These are phyloP conservation scores for Dinomys branickii DNA, from an alignment of 2,113 vertebrate species.

Conservation along the genomic window DNA sequence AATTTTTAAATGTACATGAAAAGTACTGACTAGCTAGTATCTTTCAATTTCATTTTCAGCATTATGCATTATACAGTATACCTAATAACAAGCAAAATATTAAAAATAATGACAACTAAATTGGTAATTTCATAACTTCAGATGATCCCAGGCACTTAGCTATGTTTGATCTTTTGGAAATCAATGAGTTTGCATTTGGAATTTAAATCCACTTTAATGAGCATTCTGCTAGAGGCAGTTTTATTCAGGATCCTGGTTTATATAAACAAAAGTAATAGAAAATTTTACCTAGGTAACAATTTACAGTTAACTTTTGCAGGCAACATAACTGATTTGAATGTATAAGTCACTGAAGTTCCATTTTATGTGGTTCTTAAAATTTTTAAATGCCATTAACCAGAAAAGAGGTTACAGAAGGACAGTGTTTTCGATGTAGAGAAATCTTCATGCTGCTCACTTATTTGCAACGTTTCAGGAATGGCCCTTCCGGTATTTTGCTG, in stretches of 20 bases:
- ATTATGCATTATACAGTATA: constrained; percentile 38
- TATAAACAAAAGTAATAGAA: constrained; percentile 62
- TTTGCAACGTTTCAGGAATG: not conserved
- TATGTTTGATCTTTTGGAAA: constrained; percentile 70
- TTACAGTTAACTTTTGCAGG: constrained; percentile 54
- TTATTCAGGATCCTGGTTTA: constrained; percentile 46
- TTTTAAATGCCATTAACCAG: constrained; percentile 42
- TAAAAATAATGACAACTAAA: constrained; percentile 53
- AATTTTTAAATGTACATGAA: constrained; percentile 64
- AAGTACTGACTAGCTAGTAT: constrained; percentile 51
- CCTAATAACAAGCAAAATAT: constrained; percentile 55
- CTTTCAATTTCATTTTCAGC: constrained; percentile 50
- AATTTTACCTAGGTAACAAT: constrained; percentile 52
- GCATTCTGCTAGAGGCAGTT: constrained; percentile 58
- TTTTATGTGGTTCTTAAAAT: not conserved
- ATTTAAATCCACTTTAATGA: constrained; percentile 77
- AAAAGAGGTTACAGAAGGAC: not conserved
- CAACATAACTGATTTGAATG: constrained; percentile 22
- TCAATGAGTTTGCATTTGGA: constrained; percentile 75
- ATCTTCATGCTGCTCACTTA: not conserved
- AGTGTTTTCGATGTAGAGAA: not conserved
- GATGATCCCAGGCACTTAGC: constrained; percentile 30
- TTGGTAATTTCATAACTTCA: constrained; percentile 74
- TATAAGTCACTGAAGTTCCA: not conserved
- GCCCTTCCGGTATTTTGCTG: not conserved